These are phyloP conservation scores for Xylota segnis DNA, from an alignment of 2,888 invertebrate species.

Conservation along the genomic window DNA sequence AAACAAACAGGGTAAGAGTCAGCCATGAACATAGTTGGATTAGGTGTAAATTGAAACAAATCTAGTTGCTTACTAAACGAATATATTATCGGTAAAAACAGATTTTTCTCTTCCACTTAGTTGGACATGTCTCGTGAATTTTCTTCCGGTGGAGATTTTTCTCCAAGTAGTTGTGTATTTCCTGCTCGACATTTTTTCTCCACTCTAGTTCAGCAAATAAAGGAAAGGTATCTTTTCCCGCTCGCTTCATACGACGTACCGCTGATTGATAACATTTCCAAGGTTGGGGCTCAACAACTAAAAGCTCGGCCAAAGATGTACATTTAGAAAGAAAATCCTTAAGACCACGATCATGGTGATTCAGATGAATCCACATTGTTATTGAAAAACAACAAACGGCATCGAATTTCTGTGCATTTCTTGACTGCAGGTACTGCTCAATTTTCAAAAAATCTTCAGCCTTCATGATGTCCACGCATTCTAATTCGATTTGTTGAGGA, in stretches of 20 bases:
- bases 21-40: too few species aligned
- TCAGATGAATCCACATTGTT: conserved; percentile 96
- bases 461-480: conserved; percentile 87
- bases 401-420: conserved; percentile 86
- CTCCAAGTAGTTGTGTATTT: conserved; percentile 87
- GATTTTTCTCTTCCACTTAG: conserved; percentile 90
- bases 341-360: conserved; percentile 91
- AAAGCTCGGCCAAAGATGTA: conserved; percentile 85
- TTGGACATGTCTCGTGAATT: conserved; percentile 86
- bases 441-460: conserved; percentile 83
- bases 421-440: conserved; percentile 84
- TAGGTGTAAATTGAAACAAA: too few species aligned
- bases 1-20: too few species aligned
- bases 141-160: conserved; percentile 85
- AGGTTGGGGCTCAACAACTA: conserved; percentile 93
- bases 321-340: conserved; percentile 87
- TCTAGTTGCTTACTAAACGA: too few species aligned
- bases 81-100: conserved; percentile 86
- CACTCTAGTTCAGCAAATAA: conserved; percentile 87
- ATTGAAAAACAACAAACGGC: conserved; percentile 92
- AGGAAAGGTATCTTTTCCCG: conserved; percentile 86
- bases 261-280: conserved; percentile 94
- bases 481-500: conserved; percentile 85
- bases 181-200: conserved; percentile 86
- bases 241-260: conserved; percentile 88